Percentiles rank a stretch among this genome's conserved stretches.
Evolutionary conservation across 2,113 vertebrate species (phyloP).

Genomic region (Osmerus mordax): DNA sequence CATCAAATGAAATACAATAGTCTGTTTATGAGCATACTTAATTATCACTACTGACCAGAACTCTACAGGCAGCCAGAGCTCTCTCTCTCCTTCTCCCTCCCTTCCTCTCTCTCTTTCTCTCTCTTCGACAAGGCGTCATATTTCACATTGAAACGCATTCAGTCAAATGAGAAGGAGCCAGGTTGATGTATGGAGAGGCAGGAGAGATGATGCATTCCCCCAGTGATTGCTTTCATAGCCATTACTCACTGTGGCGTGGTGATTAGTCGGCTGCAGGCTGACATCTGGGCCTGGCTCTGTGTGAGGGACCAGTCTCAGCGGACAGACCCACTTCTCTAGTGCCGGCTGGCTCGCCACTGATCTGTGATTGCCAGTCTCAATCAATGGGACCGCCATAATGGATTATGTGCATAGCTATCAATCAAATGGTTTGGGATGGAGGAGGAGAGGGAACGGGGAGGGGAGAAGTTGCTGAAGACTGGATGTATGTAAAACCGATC

Average conservation of each 20-base stretch:
- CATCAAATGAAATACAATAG: constrained; percentile 51
- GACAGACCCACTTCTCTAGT: constrained; percentile 45
- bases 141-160: constrained; percentile 58
- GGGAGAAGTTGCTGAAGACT: too few relatives aligned
- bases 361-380: constrained; percentile 49
- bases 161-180: constrained; percentile 64
- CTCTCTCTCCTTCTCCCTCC: too few relatives aligned
- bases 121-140: constrained; percentile 58
- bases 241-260: constrained; percentile 59
- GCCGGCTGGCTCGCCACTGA: constrained; percentile 34
- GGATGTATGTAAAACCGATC: constrained; percentile 18
- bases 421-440: constrained; percentile 23
- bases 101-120: background rate
- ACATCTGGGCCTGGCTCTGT: constrained; percentile 42
- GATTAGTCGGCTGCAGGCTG: constrained; percentile 52
- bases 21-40: constrained; percentile 51
- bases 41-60: constrained; percentile 49
- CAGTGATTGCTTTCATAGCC: constrained; percentile 63
- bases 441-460: constrained; percentile 25
- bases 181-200: constrained; percentile 58
- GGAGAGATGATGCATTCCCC: constrained; percentile 65
- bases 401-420: constrained; percentile 52
- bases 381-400: constrained; percentile 53
- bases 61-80: constrained; percentile 26
- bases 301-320: constrained; percentile 41